Evolutionary conservation across 2,113 vertebrate species (phyloP).

Genomic region (Columbina picui): DNA sequence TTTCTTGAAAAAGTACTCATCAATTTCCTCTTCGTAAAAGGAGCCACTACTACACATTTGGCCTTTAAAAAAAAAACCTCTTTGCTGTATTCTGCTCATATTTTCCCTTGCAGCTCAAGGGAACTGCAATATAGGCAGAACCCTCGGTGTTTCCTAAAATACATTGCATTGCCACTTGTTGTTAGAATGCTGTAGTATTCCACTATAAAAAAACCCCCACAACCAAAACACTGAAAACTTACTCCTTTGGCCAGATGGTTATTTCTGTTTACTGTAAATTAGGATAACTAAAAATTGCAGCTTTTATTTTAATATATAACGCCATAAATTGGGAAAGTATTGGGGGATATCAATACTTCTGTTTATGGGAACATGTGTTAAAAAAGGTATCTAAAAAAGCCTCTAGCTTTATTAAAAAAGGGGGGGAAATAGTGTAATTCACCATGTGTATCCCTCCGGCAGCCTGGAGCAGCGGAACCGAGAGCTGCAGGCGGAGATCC

Average conservation of each 20-base stretch:
- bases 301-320: neutral
- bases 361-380: neutral
- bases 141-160: neutral
- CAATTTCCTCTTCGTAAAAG: neutral
- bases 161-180: neutral
- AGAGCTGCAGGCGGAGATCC: slow-evolving; percentile 73
- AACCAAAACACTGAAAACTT: neutral
- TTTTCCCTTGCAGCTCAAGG: neutral
- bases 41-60: neutral
- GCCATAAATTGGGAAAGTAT: neutral
- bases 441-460: neutral
- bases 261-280: neutral
- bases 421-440: neutral
- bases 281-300: neutral
- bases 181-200: neutral
- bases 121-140: neutral
- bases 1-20: neutral
- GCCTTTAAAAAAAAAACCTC: neutral
- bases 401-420: neutral
- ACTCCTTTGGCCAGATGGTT: neutral
- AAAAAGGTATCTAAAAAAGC: neutral
- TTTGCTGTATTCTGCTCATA: neutral
- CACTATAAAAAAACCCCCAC: neutral
- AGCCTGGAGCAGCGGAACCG: slow-evolving; percentile 83
- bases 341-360: neutral